Evolutionary conservation across 2,797 vertebrate species (phyloP).

Genomic region (Clarias fuscus): DNA sequence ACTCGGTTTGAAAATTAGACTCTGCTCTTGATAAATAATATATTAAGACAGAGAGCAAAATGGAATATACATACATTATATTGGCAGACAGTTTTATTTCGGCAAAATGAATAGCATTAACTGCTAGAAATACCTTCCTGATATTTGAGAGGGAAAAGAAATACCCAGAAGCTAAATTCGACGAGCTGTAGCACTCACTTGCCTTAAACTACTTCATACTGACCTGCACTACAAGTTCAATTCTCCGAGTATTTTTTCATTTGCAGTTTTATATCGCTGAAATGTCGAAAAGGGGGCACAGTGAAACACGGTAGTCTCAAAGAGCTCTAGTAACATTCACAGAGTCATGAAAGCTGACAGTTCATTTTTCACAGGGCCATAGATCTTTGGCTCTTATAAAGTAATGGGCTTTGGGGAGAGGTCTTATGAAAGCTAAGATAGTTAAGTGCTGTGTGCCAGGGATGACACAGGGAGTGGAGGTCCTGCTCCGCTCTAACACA

Average conservation of each 20-base stretch:
- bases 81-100: conserved; percentile 54
- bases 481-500: conserved; percentile 76
- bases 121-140: conserved; percentile 39
- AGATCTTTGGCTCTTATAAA: conserved; percentile 82
- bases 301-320: conserved; percentile 69
- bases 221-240: conserved; percentile 51
- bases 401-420: conserved; percentile 83
- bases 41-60: conserved; percentile 53
- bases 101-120: conserved; percentile 45
- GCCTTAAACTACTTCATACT: conserved; percentile 49
- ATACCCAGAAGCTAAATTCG: conserved; percentile 36
- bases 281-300: conserved; percentile 65
- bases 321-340: conserved; percentile 79
- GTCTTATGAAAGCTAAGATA: conserved; percentile 83
- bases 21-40: conserved; percentile 55
- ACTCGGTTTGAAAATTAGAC: conserved; percentile 50
- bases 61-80: conserved; percentile 50
- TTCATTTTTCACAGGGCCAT: conserved; percentile 85
- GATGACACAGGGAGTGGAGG: conserved; percentile 59
- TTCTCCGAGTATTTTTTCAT: conserved; percentile 52
- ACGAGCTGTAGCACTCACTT: conserved; percentile 40
- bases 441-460: conserved; percentile 76
- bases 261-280: conserved; percentile 57
- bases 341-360: conserved; percentile 85
- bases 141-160: conserved; percentile 37